Evolutionary conservation across 2,888 invertebrate genomes (phyloP), one percentile per base, ranked within the genome.

Genomic region (Allacma fusca): DNA sequence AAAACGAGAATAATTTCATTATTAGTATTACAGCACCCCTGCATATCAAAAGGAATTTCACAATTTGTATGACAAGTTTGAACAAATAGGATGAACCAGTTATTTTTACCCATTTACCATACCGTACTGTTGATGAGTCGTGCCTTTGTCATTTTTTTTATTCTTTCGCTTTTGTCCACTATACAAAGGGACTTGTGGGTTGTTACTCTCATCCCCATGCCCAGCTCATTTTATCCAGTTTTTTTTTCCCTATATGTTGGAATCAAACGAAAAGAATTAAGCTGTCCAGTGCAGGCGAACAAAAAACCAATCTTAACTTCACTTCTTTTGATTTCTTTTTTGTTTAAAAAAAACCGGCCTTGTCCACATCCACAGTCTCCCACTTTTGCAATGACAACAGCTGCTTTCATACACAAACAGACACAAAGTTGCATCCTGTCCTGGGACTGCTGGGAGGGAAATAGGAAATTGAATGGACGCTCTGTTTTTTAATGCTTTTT

Each of bases 191-290:
- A 50, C 16, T 50, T 50, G 50, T 50, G 50, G 50, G 50, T 50
- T 50, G 50, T 50, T 50, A 50, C 50, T 50, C n/a, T n/a, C 50
- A 50, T 50, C 50, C 50, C 50, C 50, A 50, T 50, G 50, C 50
- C 50, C 50, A 50, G 5, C 50, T 50, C 50, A 50, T 50, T 50
- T 50, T n/a, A 50, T 50, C 16, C 50, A 50, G 7, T 50, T 50
- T 50, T 50, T n/a, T 50, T 50, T n/a, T n/a, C 50, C 50, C 19
- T 50, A 4, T 50, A 50, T n/a, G 19, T n/a, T 9, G 74, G 40
- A 74, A 65, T 74, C 74, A 65, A 59, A 65, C n/a, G 72, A 72
- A 28, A 72, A 23, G 59, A 72, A 72, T 72, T 72, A 59, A 72
- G 59, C 72, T 72, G 72, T 72, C 72, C 72, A 72, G 44, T 69